A percentile compares a stretch with the other conserved stretches of the same genome.
These are phyloP conservation scores for Trachelus iudaicus DNA, from an alignment of 2,888 invertebrate species.

Conservation along the genomic window DNA sequence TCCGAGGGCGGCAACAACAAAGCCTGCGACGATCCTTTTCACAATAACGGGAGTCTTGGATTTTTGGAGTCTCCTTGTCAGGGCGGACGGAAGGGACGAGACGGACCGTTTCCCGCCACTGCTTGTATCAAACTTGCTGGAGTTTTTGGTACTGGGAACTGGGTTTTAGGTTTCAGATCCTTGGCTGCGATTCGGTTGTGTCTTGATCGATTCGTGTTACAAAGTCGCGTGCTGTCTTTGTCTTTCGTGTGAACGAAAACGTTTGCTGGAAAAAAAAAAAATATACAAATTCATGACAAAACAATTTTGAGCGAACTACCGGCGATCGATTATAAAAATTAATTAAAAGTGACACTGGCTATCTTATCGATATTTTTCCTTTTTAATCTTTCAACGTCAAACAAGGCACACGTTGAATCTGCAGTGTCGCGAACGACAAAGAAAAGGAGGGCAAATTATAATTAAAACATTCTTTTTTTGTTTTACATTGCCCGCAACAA, in stretches of 20 bases:
- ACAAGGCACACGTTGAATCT: not conserved
- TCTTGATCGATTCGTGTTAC: not conserved
- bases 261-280: not conserved
- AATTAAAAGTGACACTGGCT: not conserved
- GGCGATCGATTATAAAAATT: not conserved
- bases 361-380: not conserved
- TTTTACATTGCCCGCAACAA: not conserved
- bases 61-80: slow-evolving; percentile 92
- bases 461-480: not conserved
- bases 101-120: slow-evolving; percentile 95
- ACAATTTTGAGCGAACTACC: too few relatives aligned
- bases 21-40: slow-evolving; percentile 95
- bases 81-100: slow-evolving; percentile 92
- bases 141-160: slow-evolving; percentile 75
- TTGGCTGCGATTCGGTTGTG: too few relatives aligned
- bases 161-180: not conserved
- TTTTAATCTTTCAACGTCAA: not conserved
- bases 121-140: slow-evolving; percentile 97
- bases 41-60: slow-evolving; percentile 87
- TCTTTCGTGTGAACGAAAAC: not conserved
- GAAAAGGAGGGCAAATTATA: not conserved
- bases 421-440: not conserved
- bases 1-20: slow-evolving; percentile 89
- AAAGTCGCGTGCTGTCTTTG: too few relatives aligned
- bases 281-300: too few relatives aligned